Base-by-base conservation (phyloP, 2,113 vertebrate species). In the Poeciliopsis prolifica region DNA sequence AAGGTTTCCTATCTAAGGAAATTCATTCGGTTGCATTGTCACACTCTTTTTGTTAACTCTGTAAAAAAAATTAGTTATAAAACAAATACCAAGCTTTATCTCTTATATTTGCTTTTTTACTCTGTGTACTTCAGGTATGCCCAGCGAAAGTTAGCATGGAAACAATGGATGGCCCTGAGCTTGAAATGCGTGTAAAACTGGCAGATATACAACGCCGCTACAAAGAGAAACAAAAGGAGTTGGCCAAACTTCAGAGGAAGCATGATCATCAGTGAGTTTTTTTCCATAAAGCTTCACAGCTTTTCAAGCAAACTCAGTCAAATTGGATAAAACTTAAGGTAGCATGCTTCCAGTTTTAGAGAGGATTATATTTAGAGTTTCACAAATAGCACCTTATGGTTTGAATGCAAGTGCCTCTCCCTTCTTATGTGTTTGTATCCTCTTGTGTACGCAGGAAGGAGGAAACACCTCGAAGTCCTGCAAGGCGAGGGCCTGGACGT, bases 151-250 rank as follows among this genome's bases (percentile, higher is more conserved):
- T 94, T 0, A 94, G 95, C 85, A 97, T 98, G 61, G 98, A 98
- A 79, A 95, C 92, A 72, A 95, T 98, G 87, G 97, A 98, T 72
- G 96, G 95, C 0, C 95, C 96, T 78, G 98, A 99, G 91, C 93
- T 99, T 79, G 96, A 95, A 54, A 96, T 98, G 96, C 94, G 98
- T 14, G 90, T 98, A 89, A 96, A 94, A 79, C 84, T 99, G 88
- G 97, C 96, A 0, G 97, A 98, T 82, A 93, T 99, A 42, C 97
- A 99, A 89, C 92, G 96, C 24, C 94, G 95, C 73, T 98, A 98
- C 92, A 98, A 97, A 92, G 97, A 99, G 91, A 98, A 98, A 84
- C 97, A 98, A 89, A 95, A 96, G 65, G 97, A 99, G 90, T 92
- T 98, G 77, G 96, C 94, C 65, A 97, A 97, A 79, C 95, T 99